Base-by-base conservation (phyloP, 2,113 vertebrate genomes). In the Tapirus terrestris region DNA sequence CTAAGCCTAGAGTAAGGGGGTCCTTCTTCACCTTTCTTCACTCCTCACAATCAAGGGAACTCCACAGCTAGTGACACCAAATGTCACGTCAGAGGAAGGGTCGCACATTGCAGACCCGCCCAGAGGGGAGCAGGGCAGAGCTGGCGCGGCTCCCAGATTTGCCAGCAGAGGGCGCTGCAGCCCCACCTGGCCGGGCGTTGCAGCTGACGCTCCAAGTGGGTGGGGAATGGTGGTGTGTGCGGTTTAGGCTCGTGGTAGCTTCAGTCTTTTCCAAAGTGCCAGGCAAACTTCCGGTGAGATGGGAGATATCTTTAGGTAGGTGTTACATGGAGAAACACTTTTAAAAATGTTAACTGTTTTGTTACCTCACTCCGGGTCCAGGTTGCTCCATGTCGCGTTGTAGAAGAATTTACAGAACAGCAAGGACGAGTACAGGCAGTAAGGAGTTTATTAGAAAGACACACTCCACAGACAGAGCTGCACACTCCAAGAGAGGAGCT, bases 121-220 rank as follows among this genome's bases (percentile, higher is more conserved):
- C 20, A 1, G 29, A 7, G 1, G 23, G 39, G 25, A 36, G 56
- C 6, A 1, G 3, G 79, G 36, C 48, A 11, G 21, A 58, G 51
- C 39, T 8, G 11, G 43, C 72, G 75, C 16, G 0, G 6, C 3
- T 87, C 68, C 56, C 39, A n/a, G 5, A 6, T 3, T 36, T 0
- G 45, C 85, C 98, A 96, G 93, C 83, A 98, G 98, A 67, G 97
- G 98, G 97, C 82, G 31, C 68, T 11, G 70, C 56, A 91, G 77
- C 29, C 53, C 68, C 61, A 53, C 33, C 0, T 0, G 43, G 51
- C 23, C n/a, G 16, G 4, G 16, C 13, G 5, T 1, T 12, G 45
- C 20, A 45, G 20, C 20, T 3, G 39, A 25, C 0, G 51, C 7
- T 33, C 51, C 21, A 5, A 5, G n/a, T 4, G 81, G 18, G 8